These are phyloP conservation scores for Sigmodon hispidus DNA, from an alignment of 2,113 vertebrate species.

Conservation along the genomic window DNA sequence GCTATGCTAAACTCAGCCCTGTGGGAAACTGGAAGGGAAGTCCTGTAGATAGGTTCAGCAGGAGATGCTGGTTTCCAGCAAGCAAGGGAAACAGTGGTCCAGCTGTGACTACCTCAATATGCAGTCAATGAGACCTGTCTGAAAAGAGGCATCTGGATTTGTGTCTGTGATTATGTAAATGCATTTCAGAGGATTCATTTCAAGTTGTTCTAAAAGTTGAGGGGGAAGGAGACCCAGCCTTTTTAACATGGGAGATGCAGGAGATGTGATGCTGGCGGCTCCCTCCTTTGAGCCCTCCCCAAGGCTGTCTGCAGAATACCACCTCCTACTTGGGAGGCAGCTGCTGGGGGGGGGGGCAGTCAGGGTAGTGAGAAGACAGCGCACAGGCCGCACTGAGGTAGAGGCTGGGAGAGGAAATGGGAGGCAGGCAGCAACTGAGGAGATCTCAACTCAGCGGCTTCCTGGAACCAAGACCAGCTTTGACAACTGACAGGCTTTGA, in stretches of 20 bases:
- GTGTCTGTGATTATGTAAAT: neutral
- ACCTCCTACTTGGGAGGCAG: neutral
- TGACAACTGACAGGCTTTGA: neutral
- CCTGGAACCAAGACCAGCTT: neutral
- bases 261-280: neutral
- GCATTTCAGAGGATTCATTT: neutral
- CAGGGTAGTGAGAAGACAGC: neutral
- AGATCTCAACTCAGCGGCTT: neutral
- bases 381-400: neutral
- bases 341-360: neutral
- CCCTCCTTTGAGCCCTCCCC: neutral
- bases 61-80: neutral
- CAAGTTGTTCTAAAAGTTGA: neutral
- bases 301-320: neutral
- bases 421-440: neutral
- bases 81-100: neutral
- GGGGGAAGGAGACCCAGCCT: neutral
- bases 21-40: neutral
- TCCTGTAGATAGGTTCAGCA: too few relatives aligned
- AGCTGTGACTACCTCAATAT: rapidly evolving
- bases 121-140: neutral
- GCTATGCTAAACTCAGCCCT: neutral
- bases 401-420: neutral
- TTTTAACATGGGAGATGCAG: neutral
- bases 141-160: neutral